phyloP scores from a whole-genome alignment of 2,888 invertebrate genomes.

The Spilarctia lutea region DNA sequence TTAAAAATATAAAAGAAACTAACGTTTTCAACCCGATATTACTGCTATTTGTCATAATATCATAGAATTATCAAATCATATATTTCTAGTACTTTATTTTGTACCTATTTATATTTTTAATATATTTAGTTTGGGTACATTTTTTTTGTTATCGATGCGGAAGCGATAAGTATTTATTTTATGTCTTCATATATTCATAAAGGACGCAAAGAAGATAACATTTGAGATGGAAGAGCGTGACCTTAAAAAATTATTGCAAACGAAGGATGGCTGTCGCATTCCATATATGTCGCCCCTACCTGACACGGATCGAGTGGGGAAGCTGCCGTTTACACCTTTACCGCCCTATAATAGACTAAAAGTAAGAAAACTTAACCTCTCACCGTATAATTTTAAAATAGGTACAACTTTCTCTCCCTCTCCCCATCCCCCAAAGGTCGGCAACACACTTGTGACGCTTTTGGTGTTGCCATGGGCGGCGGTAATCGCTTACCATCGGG shows the following conservation, averaged over 20 bases:
- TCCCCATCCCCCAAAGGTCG: no score
- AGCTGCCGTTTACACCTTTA: slow-evolving; percentile 73
- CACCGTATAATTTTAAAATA: no score
- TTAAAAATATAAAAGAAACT: not conserved
- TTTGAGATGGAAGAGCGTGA: slow-evolving; percentile 68
- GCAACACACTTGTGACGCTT: no score
- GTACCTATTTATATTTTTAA: not conserved
- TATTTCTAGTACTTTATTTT: slow-evolving; percentile 1
- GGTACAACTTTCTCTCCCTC: no score
- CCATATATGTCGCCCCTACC: slow-evolving; percentile 77
- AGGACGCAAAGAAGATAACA: not conserved
- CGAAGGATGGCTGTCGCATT: slow-evolving; percentile 79
- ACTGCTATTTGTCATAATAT: not conserved
- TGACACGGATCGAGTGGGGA: slow-evolving; percentile 72
- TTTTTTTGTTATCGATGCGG: not conserved
- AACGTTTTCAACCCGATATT: not conserved
- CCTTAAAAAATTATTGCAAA: slow-evolving; percentile 74
- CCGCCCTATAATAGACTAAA: slow-evolving; percentile 80
- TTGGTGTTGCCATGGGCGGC: no score
- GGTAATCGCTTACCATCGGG: no score
- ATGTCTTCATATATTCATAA: not conserved
- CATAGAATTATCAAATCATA: not conserved
- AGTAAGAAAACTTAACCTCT: slow-evolving; percentile 57
- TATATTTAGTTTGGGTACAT: not conserved
- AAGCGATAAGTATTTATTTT: not conserved